Percentiles rank a stretch among this genome's conserved stretches.
These are phyloP conservation scores for Diplodus sargus DNA, from an alignment of 2,797 vertebrate species.

Conservation along the genomic window DNA sequence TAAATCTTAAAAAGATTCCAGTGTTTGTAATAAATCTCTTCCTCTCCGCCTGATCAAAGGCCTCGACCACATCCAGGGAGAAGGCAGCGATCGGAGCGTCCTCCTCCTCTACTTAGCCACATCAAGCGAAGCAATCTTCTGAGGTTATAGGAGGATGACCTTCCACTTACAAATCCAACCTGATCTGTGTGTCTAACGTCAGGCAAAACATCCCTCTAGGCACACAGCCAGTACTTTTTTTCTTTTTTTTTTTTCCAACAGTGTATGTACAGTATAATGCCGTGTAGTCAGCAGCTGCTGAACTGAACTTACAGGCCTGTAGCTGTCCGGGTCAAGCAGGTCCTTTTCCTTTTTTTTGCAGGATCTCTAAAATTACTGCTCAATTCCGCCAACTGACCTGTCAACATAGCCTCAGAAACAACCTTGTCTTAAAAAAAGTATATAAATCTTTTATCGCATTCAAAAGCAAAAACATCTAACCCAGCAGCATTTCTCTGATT, in stretches of 20 bases:
- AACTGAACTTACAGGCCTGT: too few relatives aligned
- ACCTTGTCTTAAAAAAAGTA: neutral
- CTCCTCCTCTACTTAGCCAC: neutral
- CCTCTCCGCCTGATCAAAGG: neutral
- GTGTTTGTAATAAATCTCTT: neutral
- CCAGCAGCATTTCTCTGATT: neutral
- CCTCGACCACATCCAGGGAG: neutral
- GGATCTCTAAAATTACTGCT: too few relatives aligned
- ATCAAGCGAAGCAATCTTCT: constrained; percentile 8
- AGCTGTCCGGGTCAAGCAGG: too few relatives aligned
- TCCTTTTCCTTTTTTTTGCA: too few relatives aligned
- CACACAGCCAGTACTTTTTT: neutral
- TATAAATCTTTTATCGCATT: neutral
- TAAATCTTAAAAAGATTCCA: neutral
- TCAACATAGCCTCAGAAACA: neutral
- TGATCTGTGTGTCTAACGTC: constrained; percentile 1
- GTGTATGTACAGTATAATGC: too few relatives aligned
- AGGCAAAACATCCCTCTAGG: neutral
- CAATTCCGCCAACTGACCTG: too few relatives aligned
- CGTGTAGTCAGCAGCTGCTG: too few relatives aligned
- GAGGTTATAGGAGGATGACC: constrained; percentile 11
- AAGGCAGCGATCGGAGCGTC: neutral
- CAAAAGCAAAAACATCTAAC: neutral
- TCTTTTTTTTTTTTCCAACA: too few relatives aligned
- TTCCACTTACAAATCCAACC: neutral